Conservation (phyloP, 2,888 invertebrate species). For the Napeogenes sylphis region DNA sequence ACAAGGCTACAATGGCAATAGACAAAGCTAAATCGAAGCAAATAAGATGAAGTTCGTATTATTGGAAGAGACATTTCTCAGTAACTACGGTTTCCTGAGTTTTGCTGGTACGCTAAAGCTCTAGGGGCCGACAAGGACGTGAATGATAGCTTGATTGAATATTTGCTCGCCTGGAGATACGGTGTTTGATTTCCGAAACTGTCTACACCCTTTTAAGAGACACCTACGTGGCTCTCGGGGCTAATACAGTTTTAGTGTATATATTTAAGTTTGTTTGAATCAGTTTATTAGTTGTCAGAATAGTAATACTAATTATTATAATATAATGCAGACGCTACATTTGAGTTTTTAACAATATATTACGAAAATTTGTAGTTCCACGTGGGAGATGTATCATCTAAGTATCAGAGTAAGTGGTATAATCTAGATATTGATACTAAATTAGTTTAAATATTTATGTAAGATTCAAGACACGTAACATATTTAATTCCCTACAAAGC, state of each 20-base stretch:
- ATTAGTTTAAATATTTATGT: too few relatives aligned
- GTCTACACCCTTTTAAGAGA: constrained; percentile 17
- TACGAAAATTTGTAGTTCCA: too few relatives aligned
- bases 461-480: too few relatives aligned
- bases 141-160: constrained; percentile 28
- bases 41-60: neutral
- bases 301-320: too few relatives aligned
- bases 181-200: constrained; percentile 21
- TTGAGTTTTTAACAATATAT: too few relatives aligned
- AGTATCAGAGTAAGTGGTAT: too few relatives aligned
- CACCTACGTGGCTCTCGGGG: constrained; percentile 21
- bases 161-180: constrained; percentile 17
- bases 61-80: neutral
- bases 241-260: constrained; percentile 12
- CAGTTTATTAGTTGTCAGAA: too few relatives aligned
- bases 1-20: neutral
- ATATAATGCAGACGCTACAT: too few relatives aligned
- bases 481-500: too few relatives aligned
- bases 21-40: neutral
- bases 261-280: neutral
- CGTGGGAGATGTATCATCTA: too few relatives aligned
- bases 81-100: neutral
- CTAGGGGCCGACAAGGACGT: constrained; percentile 10
- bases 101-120: constrained; percentile 3
- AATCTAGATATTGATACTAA: too few relatives aligned